A percentile compares a stretch with the other conserved stretches of the same genome.
phyloP scores from a whole-genome alignment of 2,113 vertebrate species.

The Isichthys henryi region DNA sequence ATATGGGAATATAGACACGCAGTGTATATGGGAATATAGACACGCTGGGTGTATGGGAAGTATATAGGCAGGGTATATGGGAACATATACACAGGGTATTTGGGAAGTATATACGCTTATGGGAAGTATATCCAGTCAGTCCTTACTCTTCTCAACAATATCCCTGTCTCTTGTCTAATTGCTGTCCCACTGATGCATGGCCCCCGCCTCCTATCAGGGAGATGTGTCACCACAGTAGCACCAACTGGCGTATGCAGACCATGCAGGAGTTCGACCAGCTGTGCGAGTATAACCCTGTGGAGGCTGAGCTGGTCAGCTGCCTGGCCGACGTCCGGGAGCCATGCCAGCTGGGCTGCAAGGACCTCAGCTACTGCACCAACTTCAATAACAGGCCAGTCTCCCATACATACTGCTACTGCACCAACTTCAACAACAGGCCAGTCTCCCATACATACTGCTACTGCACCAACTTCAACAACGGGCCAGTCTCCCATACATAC shows the following conservation, averaged over 20 bases:
- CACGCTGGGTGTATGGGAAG: too few relatives aligned
- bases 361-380: slow-evolving; percentile 94
- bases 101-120: too few relatives aligned
- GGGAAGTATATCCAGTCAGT: neutral
- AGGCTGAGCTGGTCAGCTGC: slow-evolving; percentile 90
- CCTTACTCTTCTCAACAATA: neutral
- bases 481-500: neutral
- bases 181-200: neutral
- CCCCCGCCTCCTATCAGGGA: slow-evolving; percentile 59
- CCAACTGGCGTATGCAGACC: slow-evolving; percentile 92
- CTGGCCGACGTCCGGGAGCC: slow-evolving; percentile 92
- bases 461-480: neutral
- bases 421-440: neutral
- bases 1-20: too few relatives aligned
- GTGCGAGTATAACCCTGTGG: slow-evolving; percentile 89
- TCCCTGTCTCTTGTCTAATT: neutral
- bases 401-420: slow-evolving; percentile 7
- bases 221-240: slow-evolving; percentile 90
- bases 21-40: too few relatives aligned
- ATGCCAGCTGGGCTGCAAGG: slow-evolving; percentile 94
- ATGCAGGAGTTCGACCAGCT: slow-evolving; percentile 95
- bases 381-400: slow-evolving; percentile 91
- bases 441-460: neutral
- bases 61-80: too few relatives aligned
- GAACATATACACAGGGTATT: too few relatives aligned